Evolutionary conservation across 1,140 invertebrate species (phyloP), one percentile per base, ranked within the genome.

Genomic region (Halesus radiatus): DNA sequence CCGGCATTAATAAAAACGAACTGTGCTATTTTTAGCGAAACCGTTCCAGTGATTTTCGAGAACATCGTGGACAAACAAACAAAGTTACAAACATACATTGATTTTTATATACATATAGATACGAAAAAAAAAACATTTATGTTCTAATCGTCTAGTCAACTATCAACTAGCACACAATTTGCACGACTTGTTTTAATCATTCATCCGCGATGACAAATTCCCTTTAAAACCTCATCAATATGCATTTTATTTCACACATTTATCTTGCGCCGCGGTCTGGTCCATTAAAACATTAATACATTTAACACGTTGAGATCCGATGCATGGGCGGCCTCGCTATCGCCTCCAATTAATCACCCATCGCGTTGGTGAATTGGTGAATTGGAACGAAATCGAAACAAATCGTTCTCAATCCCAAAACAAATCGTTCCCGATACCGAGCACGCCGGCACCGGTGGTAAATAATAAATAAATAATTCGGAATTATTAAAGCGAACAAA

Each of bases 261-360:
- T 32, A 66, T 66, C 62, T 32, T 20, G 20, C 20, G 22, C 58
- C 10, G 10, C 29, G 62, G 18, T 60, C 3, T 20, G 22, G n/a
- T 60, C 54, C 22, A 22, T 56, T 18, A 56, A 56, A 20, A 56
- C 54, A 56, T 56, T 18, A 56, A 56, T 56, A 22, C 54, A 5
- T 60, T 60, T 60, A 60, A 60, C 58, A 60, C 58, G n/a, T 60
- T 22, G 18, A 23, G n/a, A 23, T 60, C 68, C 68, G 22, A 22
- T 22, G 37, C 37, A 7, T 54, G 13, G 73, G 26, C 56, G 53
- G 52, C 68, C 68, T 22, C 66, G 56, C 32, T 82, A 82, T 82
- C 81, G 62, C 18, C 66, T 76, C 78, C 81, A 82, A 82, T 82
- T 82, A 82, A 82, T 82, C 81, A 79, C 53, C 70, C 54, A 79